Conservation (phyloP, 2,113 vertebrate genomes). For the Ivindomyrus marchei region DNA sequence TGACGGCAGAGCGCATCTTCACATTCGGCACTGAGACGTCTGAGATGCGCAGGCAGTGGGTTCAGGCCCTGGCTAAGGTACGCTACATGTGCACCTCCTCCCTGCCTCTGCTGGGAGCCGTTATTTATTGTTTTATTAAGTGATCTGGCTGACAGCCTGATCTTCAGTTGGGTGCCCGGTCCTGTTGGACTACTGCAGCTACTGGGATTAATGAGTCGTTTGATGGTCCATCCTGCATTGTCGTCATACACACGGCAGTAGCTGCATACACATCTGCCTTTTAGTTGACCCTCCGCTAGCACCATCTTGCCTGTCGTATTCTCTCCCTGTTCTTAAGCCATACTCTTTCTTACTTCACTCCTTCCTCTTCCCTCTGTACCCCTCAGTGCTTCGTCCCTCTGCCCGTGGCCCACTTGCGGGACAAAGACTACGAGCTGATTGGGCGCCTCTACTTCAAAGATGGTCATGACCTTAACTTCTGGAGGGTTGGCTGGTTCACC, state of each 20-base stretch:
- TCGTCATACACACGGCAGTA: neutral
- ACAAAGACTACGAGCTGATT: slow-evolving; percentile 72
- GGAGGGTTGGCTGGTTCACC: slow-evolving; percentile 86
- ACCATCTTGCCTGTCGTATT: neutral
- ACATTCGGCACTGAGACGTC: slow-evolving; percentile 77
- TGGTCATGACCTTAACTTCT: slow-evolving; percentile 80
- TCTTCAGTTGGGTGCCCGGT: neutral
- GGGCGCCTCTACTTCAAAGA: slow-evolving; percentile 89
- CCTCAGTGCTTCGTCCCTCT: slow-evolving; percentile 77
- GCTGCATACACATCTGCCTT: neutral
- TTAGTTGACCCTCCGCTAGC: neutral
- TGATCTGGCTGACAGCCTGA: neutral
- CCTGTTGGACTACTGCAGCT: neutral
- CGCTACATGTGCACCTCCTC: neutral
- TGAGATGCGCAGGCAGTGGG: slow-evolving; percentile 80
- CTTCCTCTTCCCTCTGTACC: slow-evolving; percentile 4
- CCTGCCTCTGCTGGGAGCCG: neutral
- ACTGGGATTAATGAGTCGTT: neutral
- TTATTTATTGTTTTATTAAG: neutral
- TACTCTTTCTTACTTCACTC: neutral
- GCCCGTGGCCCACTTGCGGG: slow-evolving; percentile 67
- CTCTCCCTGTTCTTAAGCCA: slow-evolving; percentile 26
- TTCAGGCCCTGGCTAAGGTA: slow-evolving; percentile 84
- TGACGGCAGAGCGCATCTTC: slow-evolving; percentile 77
- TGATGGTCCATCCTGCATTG: neutral